Conservation (phyloP, 2,888 invertebrate species). For the Carterocephalus palaemon region DNA sequence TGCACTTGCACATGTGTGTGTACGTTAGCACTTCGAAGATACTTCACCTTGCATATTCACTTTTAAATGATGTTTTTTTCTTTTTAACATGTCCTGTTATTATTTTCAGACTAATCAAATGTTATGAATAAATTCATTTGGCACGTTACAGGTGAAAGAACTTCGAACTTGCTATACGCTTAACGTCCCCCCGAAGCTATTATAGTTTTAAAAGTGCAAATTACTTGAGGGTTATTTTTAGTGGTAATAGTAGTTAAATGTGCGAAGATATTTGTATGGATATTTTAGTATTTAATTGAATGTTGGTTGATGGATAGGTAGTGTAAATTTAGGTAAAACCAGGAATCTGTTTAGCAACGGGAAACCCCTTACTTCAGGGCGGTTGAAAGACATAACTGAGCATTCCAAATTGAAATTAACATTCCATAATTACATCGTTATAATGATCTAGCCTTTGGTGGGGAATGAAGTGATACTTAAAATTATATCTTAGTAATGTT, state of each 20-base stretch:
- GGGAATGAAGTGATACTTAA: constrained; percentile 66
- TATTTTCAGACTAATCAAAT: constrained; percentile 4
- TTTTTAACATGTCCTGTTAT: constrained; percentile 1
- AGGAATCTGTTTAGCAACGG: constrained; percentile 21
- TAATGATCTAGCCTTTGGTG: constrained; percentile 53
- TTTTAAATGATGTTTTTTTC: constrained; percentile 13
- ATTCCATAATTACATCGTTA: constrained; percentile 27
- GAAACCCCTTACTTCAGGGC: neutral
- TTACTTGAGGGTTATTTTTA: constrained; percentile 68
- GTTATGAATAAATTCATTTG: neutral
- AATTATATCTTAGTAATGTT: constrained; percentile 50
- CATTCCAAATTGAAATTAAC: constrained; percentile 36
- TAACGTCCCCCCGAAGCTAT: constrained; percentile 76
- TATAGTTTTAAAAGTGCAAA: constrained; percentile 69
- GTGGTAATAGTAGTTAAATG: constrained; percentile 63
- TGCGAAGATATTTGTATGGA: constrained; percentile 65
- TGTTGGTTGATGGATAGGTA: constrained; percentile 47
- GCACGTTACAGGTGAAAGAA: constrained; percentile 48
- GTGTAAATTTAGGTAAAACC: constrained; percentile 35
- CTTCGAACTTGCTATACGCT: constrained; percentile 70
- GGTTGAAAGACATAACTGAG: constrained; percentile 21
- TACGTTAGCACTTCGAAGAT: constrained; percentile 64
- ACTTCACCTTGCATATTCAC: constrained; percentile 46
- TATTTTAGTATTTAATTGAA: constrained; percentile 70
- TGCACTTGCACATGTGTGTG: constrained; percentile 57